Conservation (phyloP, 23 tunicate species). For the Halocynthia aurantium region DNA sequence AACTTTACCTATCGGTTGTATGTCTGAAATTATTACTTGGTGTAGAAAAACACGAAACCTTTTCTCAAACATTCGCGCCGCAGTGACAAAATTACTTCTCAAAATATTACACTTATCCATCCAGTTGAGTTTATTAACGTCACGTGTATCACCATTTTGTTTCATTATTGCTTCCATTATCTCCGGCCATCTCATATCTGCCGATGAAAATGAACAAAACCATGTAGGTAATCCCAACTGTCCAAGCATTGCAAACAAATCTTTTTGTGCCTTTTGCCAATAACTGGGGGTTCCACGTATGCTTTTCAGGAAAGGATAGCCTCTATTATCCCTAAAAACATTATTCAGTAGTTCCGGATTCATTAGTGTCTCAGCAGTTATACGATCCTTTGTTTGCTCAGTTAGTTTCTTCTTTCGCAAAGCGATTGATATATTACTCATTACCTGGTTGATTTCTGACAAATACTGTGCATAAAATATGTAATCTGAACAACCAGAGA, state of each 20-base stretch:
- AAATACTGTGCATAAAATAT: constrained; percentile 23
- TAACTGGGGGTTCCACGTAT: constrained; percentile 25
- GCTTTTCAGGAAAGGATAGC: background rate
- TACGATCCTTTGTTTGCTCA: background rate
- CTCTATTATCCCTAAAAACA: background rate
- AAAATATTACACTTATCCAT: constrained; percentile 3
- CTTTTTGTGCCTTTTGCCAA: too few relatives aligned
- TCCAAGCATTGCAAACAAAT: constrained; percentile 26
- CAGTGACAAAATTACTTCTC: constrained; percentile 17
- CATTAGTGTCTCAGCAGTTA: background rate
- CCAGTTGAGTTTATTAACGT: background rate
- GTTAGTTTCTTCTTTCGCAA: constrained; percentile 9
- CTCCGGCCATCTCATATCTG: constrained; percentile 27
- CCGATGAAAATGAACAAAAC: constrained; percentile 30
- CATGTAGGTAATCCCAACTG: constrained; percentile 24
- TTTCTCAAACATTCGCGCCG: constrained; percentile 29
- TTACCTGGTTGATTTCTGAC: constrained; percentile 9
- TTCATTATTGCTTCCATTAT: constrained; percentile 13
- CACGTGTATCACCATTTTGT: background rate
- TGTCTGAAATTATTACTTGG: background rate
- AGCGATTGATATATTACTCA: constrained; percentile 12
- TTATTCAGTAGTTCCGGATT: background rate
- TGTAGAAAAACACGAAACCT: constrained; percentile 13
- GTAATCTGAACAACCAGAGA: constrained; percentile 24
- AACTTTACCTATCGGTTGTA: constrained; percentile 28